Conservation (phyloP, 2,888 invertebrate species). For the Yponomeuta plumbellus region DNA sequence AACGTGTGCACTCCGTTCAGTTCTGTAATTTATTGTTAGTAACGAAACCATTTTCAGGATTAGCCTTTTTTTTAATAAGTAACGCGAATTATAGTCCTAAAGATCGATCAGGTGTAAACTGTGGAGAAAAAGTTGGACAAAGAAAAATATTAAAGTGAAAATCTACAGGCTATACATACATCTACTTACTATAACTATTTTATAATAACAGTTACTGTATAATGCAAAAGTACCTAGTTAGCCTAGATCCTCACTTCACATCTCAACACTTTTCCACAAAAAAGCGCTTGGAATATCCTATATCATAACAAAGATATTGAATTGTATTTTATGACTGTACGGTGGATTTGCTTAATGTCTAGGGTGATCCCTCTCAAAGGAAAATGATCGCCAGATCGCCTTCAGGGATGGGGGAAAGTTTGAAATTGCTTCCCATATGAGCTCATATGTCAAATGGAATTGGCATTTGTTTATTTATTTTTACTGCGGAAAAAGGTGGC, state of each 20-base stretch:
- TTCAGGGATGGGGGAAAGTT: constrained; percentile 6
- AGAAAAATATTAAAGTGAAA: no score
- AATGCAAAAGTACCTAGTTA: no score
- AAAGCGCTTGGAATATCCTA: not conserved
- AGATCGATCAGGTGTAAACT: no score
- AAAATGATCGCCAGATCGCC: constrained; percentile 14
- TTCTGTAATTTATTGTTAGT: no score
- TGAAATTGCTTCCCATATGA: not conserved
- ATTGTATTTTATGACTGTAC: constrained; percentile 28
- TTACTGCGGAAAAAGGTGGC: not conserved
- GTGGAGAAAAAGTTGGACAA: no score
- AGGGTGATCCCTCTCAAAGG: constrained; percentile 14
- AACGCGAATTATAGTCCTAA: no score
- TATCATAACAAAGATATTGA: constrained; percentile 14
- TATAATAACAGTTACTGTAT: no score
- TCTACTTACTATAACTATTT: no score
- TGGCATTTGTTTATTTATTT: constrained; percentile 6
- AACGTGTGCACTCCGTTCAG: no score
- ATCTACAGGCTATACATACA: no score
- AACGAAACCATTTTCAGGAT: no score
- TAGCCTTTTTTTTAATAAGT: no score
- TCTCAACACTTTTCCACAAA: not conserved
- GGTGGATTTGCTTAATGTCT: constrained; percentile 14
- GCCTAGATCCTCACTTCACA: not conserved
- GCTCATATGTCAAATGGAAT: not conserved